Base-by-base conservation (phyloP, 2,797 vertebrate species). In the Schizothorax lantsangensis region DNA sequence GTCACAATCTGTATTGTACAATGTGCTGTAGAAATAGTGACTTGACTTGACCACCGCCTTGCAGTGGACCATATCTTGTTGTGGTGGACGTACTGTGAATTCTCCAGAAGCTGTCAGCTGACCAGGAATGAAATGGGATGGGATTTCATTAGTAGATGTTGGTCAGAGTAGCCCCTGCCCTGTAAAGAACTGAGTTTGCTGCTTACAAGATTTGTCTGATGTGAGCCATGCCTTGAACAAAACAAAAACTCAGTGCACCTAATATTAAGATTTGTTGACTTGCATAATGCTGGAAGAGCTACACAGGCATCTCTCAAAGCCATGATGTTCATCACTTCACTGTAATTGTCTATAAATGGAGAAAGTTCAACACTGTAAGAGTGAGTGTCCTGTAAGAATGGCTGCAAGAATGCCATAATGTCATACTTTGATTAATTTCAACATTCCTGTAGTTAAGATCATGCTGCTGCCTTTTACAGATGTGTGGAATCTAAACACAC, bases 301-400 rank as follows among this genome's bases (percentile, higher is more conserved):
- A 40, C 12, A 40, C 54, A 78, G 75, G 3, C 75, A 57, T 14
- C 75, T 57, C 49, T 78, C 12, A 78, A 38, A 23, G 33, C 19
- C 30, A 8, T 23, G 74, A 38, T 77, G 47, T 77, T 54, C 47
- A 57, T 57, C 33, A 38, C 33, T n/a, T 38, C 6, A 40, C 52
- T 78, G 74, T 8, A 38, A 78, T 33, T 12, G 33, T 57, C 49
- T 78, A 57, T 78, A 78, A 57, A 78, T 57, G 75, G 75, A 78
- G 66, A 68, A 36, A 36, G 74, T 14, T 54, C 49, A 54, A 6
- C 19, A 14, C 49, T 57, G 75, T 78, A 45, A 38, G 72, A 54
- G 10, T 36, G 30, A 33, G 14, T 23, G 12, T 38, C 30, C 30
- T 54, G 43, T 17, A 23, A 38, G 3, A n/a, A 38, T 78, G 33